These are phyloP conservation scores for Drosophila fulvimacula DNA, from an alignment of 2,888 invertebrate genomes.

Conservation along the genomic window DNA sequence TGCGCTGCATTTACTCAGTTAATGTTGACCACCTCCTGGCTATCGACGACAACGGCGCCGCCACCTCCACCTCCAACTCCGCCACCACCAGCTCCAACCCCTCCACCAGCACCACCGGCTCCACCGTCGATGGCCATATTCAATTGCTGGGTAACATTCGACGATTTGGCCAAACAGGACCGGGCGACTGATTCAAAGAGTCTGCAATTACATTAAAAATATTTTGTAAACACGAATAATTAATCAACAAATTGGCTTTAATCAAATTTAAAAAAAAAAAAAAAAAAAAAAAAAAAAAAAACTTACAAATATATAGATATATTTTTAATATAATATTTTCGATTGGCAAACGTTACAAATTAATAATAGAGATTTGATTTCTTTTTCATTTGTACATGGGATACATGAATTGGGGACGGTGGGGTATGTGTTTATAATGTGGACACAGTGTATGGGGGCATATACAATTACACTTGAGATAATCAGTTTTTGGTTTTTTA, in stretches of 20 bases:
- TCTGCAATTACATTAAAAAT: constrained; percentile 85
- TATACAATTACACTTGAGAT: constrained; percentile 8
- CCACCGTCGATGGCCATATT: constrained; percentile 81
- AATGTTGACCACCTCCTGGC: constrained; percentile 83
- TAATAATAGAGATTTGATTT: constrained; percentile 1
- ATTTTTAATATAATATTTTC: constrained; percentile 9
- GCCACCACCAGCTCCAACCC: neutral
- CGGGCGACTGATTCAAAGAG: constrained; percentile 98
- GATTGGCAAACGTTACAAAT: constrained; percentile 13
- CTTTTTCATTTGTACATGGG: constrained; percentile 4
- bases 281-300: neutral
- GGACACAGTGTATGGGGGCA: neutral
- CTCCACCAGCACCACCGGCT: neutral
- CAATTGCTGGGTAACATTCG: constrained; percentile 86
- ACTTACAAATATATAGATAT: neutral
- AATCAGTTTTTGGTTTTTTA: constrained; percentile 11
- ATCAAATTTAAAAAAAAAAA: neutral
- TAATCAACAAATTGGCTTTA: neutral
- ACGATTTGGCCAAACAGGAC: constrained; percentile 96
- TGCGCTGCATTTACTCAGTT: constrained; percentile 60
- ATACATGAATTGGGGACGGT: neutral
- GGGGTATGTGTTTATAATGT: neutral
- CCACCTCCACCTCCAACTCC: neutral
- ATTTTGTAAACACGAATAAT: constrained; percentile 15
- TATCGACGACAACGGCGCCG: constrained; percentile 61